Evolutionary conservation across 1,140 invertebrate genomes (phyloP), one percentile per base, ranked within the genome.

Genomic region (Drosophila sulfurigaster): DNA sequence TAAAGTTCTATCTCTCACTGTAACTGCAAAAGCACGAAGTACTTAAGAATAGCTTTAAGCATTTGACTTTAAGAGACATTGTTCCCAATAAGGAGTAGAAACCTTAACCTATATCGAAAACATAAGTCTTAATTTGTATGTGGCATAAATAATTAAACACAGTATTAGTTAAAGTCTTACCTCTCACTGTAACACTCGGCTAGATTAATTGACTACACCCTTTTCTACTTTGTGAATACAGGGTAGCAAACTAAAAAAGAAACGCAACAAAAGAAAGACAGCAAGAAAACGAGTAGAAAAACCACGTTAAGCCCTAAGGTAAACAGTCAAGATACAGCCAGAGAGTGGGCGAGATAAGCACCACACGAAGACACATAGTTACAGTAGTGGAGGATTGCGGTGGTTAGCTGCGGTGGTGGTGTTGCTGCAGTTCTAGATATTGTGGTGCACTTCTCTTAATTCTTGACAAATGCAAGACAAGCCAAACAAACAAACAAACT

Each of bases 361-460:
- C 59, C 35, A 15, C 10, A 43, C 7, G 20, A 32, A 57, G 32
- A 62, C 52, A 59, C 49, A 54, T 15, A 32, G 51, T 41, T n/a
- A n/a, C 20, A 2, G 20, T 2, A 10, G 20, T 2, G 16, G 16
- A 28, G 1, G 30, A 2, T n/a, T 16, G 28, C 25, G 28, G 51
- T 28, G 28, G 35, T 11, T 25, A 13, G 56, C 5, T 15, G 2
- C 5, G 35, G 35, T 35, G 62, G 28, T 28, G 3, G 10, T n/a
- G 28, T 20, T 32, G 51, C 69, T 49, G 13, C 56, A 32, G 38
- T 28, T 52, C 49, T 43, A 51, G 45, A 66, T 46, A 54, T 13
- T 82, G 70, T 67, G 59, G 49, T 88, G 83, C 80, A 83, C 78
- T 87, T 87, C 77, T 87, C 80, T 88, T 83, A 87, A 83, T 88